Conservation (phyloP, 2,797 vertebrate genomes). For the Prunella strophiata region DNA sequence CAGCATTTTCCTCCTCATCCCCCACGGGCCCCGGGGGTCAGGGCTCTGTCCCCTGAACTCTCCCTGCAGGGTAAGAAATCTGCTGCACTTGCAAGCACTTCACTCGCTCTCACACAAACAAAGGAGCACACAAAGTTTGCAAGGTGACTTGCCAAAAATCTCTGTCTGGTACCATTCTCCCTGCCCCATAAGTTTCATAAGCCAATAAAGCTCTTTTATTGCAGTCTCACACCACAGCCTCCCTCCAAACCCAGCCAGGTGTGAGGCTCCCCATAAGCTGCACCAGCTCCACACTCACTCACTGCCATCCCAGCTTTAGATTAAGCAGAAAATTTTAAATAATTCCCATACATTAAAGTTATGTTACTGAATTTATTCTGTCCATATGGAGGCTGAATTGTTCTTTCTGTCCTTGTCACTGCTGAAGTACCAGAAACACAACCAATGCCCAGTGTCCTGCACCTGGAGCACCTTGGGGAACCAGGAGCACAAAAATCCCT, state of each 20-base stretch:
- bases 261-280: not conserved
- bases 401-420: rapidly evolving
- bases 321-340: not conserved
- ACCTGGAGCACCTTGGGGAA: not conserved
- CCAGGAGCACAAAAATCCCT: not conserved
- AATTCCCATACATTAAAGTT: not conserved
- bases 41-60: not conserved
- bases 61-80: not conserved
- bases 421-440: not conserved
- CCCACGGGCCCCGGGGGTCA: not conserved
- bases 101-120: not conserved
- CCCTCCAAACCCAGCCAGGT: not conserved
- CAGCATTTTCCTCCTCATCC: not conserved
- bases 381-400: not conserved
- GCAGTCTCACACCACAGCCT: not conserved
- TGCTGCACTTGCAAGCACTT: not conserved
- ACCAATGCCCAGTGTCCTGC: no score
- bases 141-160: not conserved
- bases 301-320: not conserved
- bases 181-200: not conserved
- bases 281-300: not conserved
- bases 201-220: not conserved
- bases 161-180: not conserved
- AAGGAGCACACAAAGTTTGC: not conserved
- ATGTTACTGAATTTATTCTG: not conserved